phyloP scores from a whole-genome alignment of 2,113 vertebrate genomes.

The Sminthopsis crassicaudata region DNA sequence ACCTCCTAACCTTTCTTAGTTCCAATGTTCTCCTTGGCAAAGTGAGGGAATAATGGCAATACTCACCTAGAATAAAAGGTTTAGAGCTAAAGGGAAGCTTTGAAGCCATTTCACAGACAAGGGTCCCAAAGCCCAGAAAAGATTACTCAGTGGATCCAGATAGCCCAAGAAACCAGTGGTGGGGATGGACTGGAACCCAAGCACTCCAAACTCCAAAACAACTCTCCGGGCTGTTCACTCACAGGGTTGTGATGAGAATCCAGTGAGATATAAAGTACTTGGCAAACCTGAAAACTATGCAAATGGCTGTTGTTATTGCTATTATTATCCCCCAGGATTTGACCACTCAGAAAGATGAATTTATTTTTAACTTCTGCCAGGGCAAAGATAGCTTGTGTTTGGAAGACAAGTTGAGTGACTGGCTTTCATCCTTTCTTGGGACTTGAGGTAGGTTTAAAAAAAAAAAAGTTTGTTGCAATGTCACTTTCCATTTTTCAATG shows the following conservation, averaged over 20 bases:
- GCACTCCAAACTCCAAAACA: neutral
- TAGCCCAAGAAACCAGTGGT: neutral
- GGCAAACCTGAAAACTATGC: neutral
- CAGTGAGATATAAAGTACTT: neutral
- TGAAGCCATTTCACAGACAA: neutral
- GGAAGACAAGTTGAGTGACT: conserved; percentile 57
- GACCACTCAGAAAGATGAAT: conserved; percentile 41
- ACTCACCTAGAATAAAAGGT: neutral
- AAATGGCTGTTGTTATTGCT: neutral
- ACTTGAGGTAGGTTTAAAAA: neutral
- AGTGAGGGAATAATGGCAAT: conserved; percentile 17
- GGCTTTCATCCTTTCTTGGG: conserved; percentile 30
- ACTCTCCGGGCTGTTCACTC: neutral
- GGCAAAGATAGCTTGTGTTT: conserved; percentile 45
- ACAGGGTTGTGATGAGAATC: neutral
- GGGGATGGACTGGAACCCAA: neutral
- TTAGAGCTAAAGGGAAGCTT: neutral
- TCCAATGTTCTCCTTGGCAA: neutral
- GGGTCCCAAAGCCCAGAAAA: neutral
- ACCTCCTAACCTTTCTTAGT: neutral
- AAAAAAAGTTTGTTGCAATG: conserved; percentile 53
- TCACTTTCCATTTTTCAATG: conserved; percentile 70
- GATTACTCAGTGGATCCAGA: neutral
- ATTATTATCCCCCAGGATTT: conserved; percentile 32
- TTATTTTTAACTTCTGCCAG: conserved; percentile 69